Evolutionary conservation across 2,113 vertebrate species (phyloP).

Genomic region (Sarotherodon lohbergeri): DNA sequence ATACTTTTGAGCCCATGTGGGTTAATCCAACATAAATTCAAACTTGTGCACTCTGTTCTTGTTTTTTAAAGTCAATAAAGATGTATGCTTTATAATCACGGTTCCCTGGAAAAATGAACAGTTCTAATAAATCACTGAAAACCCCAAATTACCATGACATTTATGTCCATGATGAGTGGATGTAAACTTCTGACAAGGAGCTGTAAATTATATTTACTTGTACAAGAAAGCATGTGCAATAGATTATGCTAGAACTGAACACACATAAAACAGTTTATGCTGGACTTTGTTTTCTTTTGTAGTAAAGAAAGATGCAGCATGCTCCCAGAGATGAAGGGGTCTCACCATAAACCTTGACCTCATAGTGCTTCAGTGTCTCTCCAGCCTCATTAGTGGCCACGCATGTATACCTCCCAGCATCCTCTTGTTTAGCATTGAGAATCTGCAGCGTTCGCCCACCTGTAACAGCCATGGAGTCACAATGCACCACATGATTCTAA

Average conservation of each 20-base stretch:
- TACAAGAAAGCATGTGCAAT: background rate
- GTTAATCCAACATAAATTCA: background rate
- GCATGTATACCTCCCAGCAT: constrained; percentile 87
- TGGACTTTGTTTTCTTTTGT: background rate
- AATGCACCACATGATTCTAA: background rate
- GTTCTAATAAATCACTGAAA: background rate
- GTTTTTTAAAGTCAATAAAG: background rate
- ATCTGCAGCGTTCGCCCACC: constrained; percentile 93
- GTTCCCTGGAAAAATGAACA: background rate
- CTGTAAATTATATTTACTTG: background rate
- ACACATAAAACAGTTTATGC: background rate
- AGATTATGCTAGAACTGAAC: background rate
- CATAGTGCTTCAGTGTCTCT: constrained; percentile 85
- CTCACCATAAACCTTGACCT: constrained; percentile 92
- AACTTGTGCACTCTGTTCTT: background rate
- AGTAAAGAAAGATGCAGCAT: background rate
- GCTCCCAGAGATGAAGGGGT: background rate
- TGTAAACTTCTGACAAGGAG: background rate
- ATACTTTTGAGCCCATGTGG: background rate
- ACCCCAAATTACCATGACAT: background rate
- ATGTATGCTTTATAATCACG: background rate
- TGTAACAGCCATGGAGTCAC: constrained; percentile 29
- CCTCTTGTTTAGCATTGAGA: constrained; percentile 82
- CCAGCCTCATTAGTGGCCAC: constrained; percentile 94
- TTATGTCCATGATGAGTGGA: background rate